Evolutionary conservation across 2,797 vertebrate genomes (phyloP), one percentile per base, ranked within the genome.

Genomic region (Oreonectes daqikongensis): DNA sequence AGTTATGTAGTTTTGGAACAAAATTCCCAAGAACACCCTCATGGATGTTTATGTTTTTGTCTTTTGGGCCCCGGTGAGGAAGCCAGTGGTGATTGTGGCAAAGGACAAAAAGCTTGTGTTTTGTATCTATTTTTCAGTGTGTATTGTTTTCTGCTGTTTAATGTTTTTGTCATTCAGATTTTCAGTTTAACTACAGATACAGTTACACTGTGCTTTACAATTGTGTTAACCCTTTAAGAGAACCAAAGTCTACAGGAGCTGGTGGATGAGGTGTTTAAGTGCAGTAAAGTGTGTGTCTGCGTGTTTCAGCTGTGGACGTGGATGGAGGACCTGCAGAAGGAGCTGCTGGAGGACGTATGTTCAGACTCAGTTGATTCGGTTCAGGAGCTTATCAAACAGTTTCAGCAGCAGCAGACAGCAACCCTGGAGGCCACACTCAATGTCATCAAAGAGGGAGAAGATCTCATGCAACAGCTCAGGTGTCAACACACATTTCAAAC

Each of bases 271-370:
- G 30, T 32, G 30, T 32, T 6, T 32, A 7, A 5, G 10, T 40
- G 38, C 38, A 20, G 42, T 35, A 22, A 28, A 61, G 71, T 57
- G 14, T 42, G 17, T 26, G 15, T 65, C 3, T 67, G 26, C 50
- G 63, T 73, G 38, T 59, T 35, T 71, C 89, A 99, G 97, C 86
- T 99, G 86, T 99, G 97, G 97, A 97, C 95, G 48, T 99, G 97
- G 97, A 97, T 99, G 97, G 97, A 99, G 90, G 97, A 98, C 86
- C 92, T 99, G 42, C 97, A 99, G 92, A 98, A 99, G 89, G 96
- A 99, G 90, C 93, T 98, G 68, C 72, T 99, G 90, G 97, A 99
- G 79, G 97, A 98, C 52, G 97, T 99, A 73, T 94, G 93, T 85
- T 96, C 96, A 3, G 96, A 99, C 69, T 97, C 96, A 0, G 97